These are phyloP conservation scores for Rhabditoides inermis DNA, from an alignment of 2,888 invertebrate species.

Conservation along the genomic window DNA sequence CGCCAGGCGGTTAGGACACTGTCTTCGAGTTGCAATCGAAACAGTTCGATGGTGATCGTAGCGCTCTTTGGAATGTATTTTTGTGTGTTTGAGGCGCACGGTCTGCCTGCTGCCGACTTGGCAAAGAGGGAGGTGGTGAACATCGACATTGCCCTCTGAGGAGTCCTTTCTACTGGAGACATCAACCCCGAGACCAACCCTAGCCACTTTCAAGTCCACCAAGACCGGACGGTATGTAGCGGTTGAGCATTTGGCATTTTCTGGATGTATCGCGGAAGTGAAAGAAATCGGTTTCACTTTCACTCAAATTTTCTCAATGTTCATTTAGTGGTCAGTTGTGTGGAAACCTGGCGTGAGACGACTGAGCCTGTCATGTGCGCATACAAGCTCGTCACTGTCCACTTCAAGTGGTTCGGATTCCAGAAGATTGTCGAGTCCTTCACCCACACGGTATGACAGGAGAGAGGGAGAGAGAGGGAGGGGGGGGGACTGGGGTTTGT, in stretches of 20 bases:
- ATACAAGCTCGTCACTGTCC: slow-evolving; percentile 90
- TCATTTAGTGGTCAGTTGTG: slow-evolving; percentile 70
- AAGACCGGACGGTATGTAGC: slow-evolving; percentile 72
- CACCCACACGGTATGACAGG: slow-evolving; percentile 36
- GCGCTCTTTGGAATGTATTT: not conserved
- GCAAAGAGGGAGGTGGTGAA: slow-evolving; percentile 72
- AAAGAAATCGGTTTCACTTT: not conserved
- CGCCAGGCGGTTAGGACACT: too few relatives aligned
- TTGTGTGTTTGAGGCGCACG: slow-evolving; percentile 69
- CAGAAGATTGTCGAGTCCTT: slow-evolving; percentile 74
- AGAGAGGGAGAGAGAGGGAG: not conserved
- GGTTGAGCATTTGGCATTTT: not conserved
- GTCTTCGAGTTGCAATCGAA: too few relatives aligned
- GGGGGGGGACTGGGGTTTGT: not conserved
- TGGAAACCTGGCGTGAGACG: slow-evolving; percentile 31
- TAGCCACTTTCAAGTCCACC: slow-evolving; percentile 73
- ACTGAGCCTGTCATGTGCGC: slow-evolving; percentile 75
- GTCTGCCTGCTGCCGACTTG: slow-evolving; percentile 77
- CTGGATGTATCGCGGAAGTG: not conserved
- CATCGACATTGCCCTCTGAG: slow-evolving; percentile 75
- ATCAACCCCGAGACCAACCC: slow-evolving; percentile 82
- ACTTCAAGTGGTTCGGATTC: slow-evolving; percentile 97
- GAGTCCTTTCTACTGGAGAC: slow-evolving; percentile 59
- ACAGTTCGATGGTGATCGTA: not conserved
- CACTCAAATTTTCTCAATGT: not conserved